Base-by-base conservation (phyloP, 2,888 invertebrate species). In the Spialia ferax region DNA sequence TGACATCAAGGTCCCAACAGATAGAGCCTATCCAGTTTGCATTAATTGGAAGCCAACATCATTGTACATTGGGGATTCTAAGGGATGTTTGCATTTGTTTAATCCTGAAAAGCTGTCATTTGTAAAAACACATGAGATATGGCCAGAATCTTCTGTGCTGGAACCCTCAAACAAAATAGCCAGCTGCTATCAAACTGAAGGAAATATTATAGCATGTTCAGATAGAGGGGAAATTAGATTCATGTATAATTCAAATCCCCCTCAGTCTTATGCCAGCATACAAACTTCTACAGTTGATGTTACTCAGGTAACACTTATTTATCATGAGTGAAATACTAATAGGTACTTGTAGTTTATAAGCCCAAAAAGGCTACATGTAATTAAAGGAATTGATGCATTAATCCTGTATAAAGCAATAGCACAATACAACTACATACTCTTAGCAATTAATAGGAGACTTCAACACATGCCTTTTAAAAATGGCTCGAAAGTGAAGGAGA, bases 161-260 rank as follows among this genome's bases (percentile, higher is more conserved):
- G 82, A 85, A 70, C 88, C 89, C 7, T 81, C 86, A 2, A 86
- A 85, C 74, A 94, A 93, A 73, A 87, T 94, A 69, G 89, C 88
- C 55, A 88, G 90, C 6, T 89, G 92, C 70, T 76, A 86, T 70
- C 89, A 94, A 76, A 88, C 84, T 61, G 77, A 84, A 65, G 92
- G 90, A 10, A 89, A 84, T 64, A 77, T 94, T 77, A 87, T 94
- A 72, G 79, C 89, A 4, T 91, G 91, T 76, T 93, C 93, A 48
- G 91, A 93, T 73, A 87, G 87, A 71, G 93, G 94, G 15, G 89
- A 89, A 77, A 88, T 94, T 1, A 91, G 91, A 69, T 91, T 93
- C 73, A 78, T 93, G 74, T 91, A 93, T 71, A 93, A 93, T 70
- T 86, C 87, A 62, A 80, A 82, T 74, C 94, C 94, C 15, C 91